These are phyloP conservation scores for Xenopus tropicalis DNA, from an alignment of 2,113 vertebrate genomes.

Conservation along the genomic window UCB_Xtro_10.0 CM004450.2:24090501-24091000, in stretches of 20 bases:
- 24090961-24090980: constrained; percentile 58
- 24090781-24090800: constrained; percentile 3
- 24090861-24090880: constrained; percentile 47
- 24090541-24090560: constrained; percentile 34
- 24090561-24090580: constrained; percentile 42
- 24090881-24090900: constrained; percentile 46
- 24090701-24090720: constrained; percentile 20
- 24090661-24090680: constrained; percentile 52
- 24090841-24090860: constrained; percentile 26
- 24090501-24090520: constrained; percentile 9
- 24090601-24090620: constrained; percentile 51
- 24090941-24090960: constrained; percentile 50
- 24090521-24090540: constrained; percentile 34
- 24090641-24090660: constrained; percentile 58
- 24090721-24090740: neutral
- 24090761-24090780: neutral
- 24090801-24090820: constrained; percentile 21
- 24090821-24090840: constrained; percentile 22
- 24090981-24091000: constrained; percentile 56
- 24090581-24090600: constrained; percentile 35
- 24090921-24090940: constrained; percentile 47
- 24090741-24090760: constrained; percentile 5
- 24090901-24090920: constrained; percentile 51
- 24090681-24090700: constrained; percentile 27
- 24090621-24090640: constrained; percentile 59